Evolutionary conservation across 2,113 vertebrate genomes (phyloP).

Genomic region (Dromaius novaehollandiae): DNA sequence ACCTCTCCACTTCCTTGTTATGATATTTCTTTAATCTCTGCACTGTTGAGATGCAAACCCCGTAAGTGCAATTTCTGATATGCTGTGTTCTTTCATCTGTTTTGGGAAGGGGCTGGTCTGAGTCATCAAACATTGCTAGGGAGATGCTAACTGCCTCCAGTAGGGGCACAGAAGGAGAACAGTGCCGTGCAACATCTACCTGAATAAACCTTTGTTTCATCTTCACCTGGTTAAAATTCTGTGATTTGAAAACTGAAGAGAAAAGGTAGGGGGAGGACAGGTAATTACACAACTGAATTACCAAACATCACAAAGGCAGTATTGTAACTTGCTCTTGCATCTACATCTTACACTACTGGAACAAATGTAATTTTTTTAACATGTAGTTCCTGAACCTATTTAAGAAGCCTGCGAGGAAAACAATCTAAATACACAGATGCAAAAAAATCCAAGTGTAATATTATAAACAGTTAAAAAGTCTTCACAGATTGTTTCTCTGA

Average conservation of each 20-base stretch:
- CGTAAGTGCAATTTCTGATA: not conserved
- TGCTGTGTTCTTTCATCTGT: not conserved
- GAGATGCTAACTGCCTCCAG: not conserved
- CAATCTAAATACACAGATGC: not conserved
- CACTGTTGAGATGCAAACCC: not conserved
- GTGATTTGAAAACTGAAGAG: not conserved
- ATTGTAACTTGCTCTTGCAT: not conserved
- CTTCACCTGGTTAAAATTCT: not conserved
- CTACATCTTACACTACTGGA: not conserved
- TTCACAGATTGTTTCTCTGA: not conserved
- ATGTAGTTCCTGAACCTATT: not conserved
- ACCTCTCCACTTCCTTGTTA: not conserved
- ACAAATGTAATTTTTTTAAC: not conserved
- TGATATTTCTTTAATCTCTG: not conserved
- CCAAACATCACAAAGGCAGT: not conserved
- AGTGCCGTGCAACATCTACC: not conserved
- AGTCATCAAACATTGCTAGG: not conserved
- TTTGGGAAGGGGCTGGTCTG: fast-evolving
- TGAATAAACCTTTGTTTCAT: not conserved
- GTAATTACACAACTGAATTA: not conserved
- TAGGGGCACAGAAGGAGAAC: not conserved
- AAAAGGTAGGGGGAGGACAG: not conserved
- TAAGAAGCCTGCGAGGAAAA: not conserved
- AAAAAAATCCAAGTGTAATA: not conserved
- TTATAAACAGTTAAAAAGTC: not conserved